These are phyloP conservation scores for Neocrepidodera transversa DNA, from an alignment of 2,888 invertebrate genomes.

Conservation along the genomic window DNA sequence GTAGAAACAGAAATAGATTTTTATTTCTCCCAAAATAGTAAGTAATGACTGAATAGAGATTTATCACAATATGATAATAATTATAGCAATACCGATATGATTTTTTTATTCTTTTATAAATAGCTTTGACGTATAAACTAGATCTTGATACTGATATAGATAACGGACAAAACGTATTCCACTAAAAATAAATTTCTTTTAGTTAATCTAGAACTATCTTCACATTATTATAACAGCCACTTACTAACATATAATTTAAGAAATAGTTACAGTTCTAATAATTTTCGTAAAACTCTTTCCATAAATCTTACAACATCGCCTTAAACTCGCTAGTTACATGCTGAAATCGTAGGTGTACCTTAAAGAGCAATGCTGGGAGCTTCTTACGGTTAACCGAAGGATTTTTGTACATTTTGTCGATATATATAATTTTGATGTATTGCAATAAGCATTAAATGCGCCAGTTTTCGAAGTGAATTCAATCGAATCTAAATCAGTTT, in stretches of 20 bases:
- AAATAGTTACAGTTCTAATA: background rate
- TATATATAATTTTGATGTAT: conserved; percentile 44
- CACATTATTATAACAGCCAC: background rate
- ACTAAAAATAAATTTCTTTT: too few relatives aligned
- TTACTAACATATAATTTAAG: conserved; percentile 3
- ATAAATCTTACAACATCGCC: conserved; percentile 12
- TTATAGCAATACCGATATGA: too few relatives aligned
- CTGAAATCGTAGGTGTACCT: conserved; percentile 21
- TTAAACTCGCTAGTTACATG: conserved; percentile 3
- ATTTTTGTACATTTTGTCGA: conserved; percentile 11
- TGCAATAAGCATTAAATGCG: conserved; percentile 42
- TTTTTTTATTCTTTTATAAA: too few relatives aligned
- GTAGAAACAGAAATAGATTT: too few relatives aligned
- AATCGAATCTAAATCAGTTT: conserved; percentile 45
- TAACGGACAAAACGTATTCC: too few relatives aligned
- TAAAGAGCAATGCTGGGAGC: conserved; percentile 16
- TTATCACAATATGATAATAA: too few relatives aligned
- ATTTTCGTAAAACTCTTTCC: background rate
- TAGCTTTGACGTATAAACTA: too few relatives aligned
- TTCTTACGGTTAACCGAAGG: conserved; percentile 16
- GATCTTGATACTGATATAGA: too few relatives aligned
- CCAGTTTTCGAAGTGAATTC: conserved; percentile 43
- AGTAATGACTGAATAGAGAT: too few relatives aligned
- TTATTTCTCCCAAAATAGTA: too few relatives aligned
- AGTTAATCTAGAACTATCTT: background rate